Base-by-base conservation (phyloP, 2,113 vertebrate species). In the Sinocyclocheilus anshuiensis region DNA sequence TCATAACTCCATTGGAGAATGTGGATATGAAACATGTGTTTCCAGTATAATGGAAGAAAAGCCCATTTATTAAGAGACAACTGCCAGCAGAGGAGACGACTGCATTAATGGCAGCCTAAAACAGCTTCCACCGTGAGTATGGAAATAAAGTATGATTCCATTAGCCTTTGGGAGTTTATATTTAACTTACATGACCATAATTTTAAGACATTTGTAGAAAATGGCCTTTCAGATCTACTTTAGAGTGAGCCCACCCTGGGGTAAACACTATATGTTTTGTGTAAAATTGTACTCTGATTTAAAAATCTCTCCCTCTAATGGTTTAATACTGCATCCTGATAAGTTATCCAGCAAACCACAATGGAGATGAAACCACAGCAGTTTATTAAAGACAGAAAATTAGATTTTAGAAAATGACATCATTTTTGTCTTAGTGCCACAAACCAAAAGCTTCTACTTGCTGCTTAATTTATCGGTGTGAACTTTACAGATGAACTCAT, bases 1-100 rank as follows among this genome's bases (percentile, higher is more conserved):
- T 87, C 36, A 45, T 50, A 81, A 88, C 39, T 80, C 74, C 18
- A 67, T 80, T 86, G 84, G 42, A 36, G 42, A 88, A 65, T 77
- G 59, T 72, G 39, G 18, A 86, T 80, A 72, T 86, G 63, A 86
- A 89, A 81, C 84, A 86, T 86, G 61, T 88, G 86, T 88, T 86
- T 76, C 33, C 22, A 81, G 61, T 24, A 55, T 63, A 86, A 61
- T 33, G 53, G 18, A 53, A 85, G 80, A 86, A 80, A 78, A 86
- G 42, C 45, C 16, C 7, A 29, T 50, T 53, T 85, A 45, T 84
- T 67, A 83, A 57, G 24, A 86, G 86, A 76, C 86, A 89, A 86
- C 89, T 89, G 86, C 77, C 84, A 84, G 67, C 26, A 7, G 72
- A 69, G 75, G 45, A 80, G 85, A 71, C n/a, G 75, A 72, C 33